Percentiles rank a stretch among this genome's conserved stretches.
Evolutionary conservation across 2,888 invertebrate species (phyloP).

Genomic region (Spisula subtruncata): DNA sequence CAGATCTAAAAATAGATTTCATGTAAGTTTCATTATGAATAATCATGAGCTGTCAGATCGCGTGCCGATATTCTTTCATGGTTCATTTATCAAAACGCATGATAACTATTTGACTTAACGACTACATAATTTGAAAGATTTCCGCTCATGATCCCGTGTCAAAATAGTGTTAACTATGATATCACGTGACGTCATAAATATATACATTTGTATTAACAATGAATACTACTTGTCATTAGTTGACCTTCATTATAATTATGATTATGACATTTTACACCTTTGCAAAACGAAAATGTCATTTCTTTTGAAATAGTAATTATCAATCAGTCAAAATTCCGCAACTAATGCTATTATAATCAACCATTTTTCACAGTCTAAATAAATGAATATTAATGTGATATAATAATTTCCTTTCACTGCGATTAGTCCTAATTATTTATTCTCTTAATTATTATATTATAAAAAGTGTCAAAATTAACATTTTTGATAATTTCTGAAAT

Average conservation of each 20-base stretch:
- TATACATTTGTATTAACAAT: not conserved
- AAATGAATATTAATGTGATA: not conserved
- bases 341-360: not conserved
- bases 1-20: conserved; percentile 26
- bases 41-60: conserved; percentile 23
- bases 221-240: conserved; percentile 2
- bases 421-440: not conserved
- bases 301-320: not conserved
- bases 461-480: not conserved
- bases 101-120: conserved; percentile 8
- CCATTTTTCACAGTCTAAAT: not conserved
- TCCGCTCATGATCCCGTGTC: conserved; percentile 15
- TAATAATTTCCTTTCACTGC: not conserved
- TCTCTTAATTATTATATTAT: not conserved
- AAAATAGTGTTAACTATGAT: conserved; percentile 19
- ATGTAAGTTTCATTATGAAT: conserved; percentile 19
- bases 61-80: not conserved
- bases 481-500: too few species aligned
- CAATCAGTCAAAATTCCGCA: not conserved
- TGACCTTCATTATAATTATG: not conserved
- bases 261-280: conserved; percentile 19
- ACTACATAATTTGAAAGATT: conserved; percentile 16
- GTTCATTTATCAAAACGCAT: conserved; percentile 12
- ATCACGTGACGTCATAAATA: conserved; percentile 9
- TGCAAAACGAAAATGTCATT: not conserved